Evolutionary conservation across 2,113 vertebrate genomes (phyloP).

Genomic region (Apus apus): DNA sequence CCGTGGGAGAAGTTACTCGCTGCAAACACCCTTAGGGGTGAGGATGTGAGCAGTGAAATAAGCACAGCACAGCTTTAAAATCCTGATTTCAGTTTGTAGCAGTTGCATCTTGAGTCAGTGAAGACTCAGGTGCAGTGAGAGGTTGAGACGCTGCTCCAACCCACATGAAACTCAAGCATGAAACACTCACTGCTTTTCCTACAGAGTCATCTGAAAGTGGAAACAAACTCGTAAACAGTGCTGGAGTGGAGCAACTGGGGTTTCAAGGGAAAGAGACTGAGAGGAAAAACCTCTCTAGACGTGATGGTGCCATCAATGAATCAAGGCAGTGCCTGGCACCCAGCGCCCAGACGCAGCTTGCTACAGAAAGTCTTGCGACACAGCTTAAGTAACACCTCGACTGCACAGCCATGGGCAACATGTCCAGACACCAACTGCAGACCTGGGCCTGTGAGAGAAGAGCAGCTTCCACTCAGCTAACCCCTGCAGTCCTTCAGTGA

Average conservation of each 20-base stretch:
- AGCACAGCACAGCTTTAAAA: background rate
- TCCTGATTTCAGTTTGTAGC: background rate
- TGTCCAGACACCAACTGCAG: background rate
- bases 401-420: background rate
- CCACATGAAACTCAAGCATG: rapidly evolving
- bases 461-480: background rate
- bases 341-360: background rate
- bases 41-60: background rate
- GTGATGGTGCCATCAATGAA: background rate
- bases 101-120: background rate
- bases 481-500: background rate
- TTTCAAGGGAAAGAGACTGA: background rate
- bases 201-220: background rate
- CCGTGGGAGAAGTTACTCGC: background rate
- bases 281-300: background rate
- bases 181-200: background rate
- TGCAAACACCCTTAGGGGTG: background rate
- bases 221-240: rapidly evolving
- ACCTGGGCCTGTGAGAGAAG: background rate
- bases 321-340: background rate
- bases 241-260: background rate
- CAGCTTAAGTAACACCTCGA: background rate
- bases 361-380: background rate
- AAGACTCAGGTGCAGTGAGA: rapidly evolving
- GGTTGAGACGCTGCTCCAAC: background rate